These are phyloP conservation scores for Taenioides sp. DNA, from an alignment of 2,797 vertebrate species.

Conservation along the genomic window DNA sequence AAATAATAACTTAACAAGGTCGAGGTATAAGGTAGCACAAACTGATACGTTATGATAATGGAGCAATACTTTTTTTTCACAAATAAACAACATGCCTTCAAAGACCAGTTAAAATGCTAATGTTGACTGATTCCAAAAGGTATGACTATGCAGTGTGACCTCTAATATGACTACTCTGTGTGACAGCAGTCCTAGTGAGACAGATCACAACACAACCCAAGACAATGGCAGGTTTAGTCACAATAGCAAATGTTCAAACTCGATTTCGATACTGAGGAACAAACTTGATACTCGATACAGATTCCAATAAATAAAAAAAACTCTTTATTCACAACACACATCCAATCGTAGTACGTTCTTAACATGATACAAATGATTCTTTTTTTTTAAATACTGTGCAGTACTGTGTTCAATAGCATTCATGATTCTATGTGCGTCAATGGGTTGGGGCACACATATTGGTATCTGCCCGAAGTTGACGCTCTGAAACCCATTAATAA, in stretches of 20 bases:
- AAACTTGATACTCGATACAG: no score
- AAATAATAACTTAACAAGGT: slow-evolving; percentile 15
- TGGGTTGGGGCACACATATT: background rate
- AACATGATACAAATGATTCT: no score
- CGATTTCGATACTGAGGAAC: no score
- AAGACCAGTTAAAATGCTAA: slow-evolving; percentile 6
- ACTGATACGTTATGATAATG: slow-evolving; percentile 2
- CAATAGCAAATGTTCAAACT: background rate
- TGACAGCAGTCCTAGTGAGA: background rate
- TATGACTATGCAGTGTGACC: background rate
- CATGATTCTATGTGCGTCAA: background rate
- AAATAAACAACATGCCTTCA: slow-evolving; percentile 9
- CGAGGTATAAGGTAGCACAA: background rate
- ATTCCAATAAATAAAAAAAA: background rate
- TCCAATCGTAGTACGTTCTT: no score
- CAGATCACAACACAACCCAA: no score
- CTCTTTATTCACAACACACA: no score
- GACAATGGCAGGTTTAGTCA: no score
- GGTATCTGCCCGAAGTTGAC: background rate
- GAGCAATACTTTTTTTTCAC: slow-evolving; percentile 4
- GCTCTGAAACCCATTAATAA: background rate
- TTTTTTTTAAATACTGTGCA: no score
- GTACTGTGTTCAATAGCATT: no score
- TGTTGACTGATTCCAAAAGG: background rate
- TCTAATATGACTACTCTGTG: no score